phyloP scores from a whole-genome alignment of 2,113 vertebrate genomes.

The Rhynchomys soricoides region DNA sequence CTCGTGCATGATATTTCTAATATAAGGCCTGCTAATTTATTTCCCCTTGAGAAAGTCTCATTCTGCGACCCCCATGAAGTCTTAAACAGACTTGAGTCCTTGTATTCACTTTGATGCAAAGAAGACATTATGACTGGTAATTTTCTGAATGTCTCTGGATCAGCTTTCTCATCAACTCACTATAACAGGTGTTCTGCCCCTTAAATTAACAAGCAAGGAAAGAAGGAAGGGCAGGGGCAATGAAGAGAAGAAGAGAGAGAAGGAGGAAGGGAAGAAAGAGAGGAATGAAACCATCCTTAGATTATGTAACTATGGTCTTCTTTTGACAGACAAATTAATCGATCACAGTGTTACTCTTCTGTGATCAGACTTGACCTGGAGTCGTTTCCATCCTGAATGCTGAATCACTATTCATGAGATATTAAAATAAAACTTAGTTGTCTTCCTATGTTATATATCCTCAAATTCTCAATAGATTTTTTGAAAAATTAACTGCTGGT shows the following conservation, averaged over 20 bases:
- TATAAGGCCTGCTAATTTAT: background rate
- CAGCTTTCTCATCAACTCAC: background rate
- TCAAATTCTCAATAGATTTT: background rate
- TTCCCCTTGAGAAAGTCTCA: background rate
- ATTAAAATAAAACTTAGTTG: background rate
- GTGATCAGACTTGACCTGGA: background rate
- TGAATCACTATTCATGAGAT: background rate
- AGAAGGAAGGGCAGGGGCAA: too few species aligned
- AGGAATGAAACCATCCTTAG: background rate
- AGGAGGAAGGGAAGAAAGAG: too few species aligned
- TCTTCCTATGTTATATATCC: background rate
- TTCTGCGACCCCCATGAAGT: background rate
- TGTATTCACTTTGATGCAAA: background rate
- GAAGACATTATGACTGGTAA: too few species aligned
- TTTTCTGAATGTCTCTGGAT: background rate
- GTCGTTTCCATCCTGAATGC: background rate
- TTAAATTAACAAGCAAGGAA: background rate
- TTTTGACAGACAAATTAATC: background rate
- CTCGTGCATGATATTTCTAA: background rate
- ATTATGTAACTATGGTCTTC: too few species aligned
- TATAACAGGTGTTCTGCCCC: too few species aligned
- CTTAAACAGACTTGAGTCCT: background rate
- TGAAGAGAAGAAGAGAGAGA: background rate
- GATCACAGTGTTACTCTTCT: accelerated
- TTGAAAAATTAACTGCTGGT: background rate